Percentiles rank a stretch among this genome's conserved stretches.
Conservation (phyloP, 2,113 vertebrate species). For the Syrmaticus mikado region DNA sequence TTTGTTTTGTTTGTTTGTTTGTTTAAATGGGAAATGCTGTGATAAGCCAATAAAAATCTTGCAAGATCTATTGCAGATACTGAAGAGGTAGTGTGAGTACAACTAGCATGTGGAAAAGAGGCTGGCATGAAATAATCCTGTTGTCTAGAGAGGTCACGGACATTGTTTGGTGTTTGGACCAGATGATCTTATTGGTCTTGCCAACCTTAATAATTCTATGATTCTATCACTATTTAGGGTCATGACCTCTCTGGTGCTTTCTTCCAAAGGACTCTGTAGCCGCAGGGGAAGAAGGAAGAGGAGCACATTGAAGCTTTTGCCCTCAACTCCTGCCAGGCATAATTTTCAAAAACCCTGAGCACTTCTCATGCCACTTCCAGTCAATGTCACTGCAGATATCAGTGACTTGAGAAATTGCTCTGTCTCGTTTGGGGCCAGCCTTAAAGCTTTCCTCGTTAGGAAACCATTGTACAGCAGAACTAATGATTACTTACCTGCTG, state of each 20-base stretch:
- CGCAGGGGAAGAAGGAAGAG: neutral
- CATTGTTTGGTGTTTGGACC: too few relatives aligned
- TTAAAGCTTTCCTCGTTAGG: neutral
- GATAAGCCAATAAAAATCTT: neutral
- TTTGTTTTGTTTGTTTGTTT: neutral
- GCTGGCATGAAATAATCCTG: neutral
- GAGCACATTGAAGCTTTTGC: neutral
- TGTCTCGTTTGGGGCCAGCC: neutral
- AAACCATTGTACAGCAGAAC: neutral
- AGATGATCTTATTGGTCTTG: too few relatives aligned
- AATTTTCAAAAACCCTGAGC: neutral
- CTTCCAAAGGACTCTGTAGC: neutral
- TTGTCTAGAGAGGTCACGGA: neutral
- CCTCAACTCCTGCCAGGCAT: neutral
- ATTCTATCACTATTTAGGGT: neutral
- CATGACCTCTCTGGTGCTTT: neutral
- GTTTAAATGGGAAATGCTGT: neutral
- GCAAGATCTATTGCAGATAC: neutral
- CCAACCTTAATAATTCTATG: too few relatives aligned
- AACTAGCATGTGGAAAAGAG: neutral
- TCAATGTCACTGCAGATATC: neutral
- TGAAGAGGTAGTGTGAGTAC: neutral
- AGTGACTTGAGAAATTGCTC: neutral
- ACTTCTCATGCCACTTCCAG: neutral
- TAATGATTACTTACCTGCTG: neutral